Percentiles rank a stretch among this genome's conserved stretches.
Conservation (phyloP, 2,797 vertebrate species). For the Coregonus ussuriensis region DNA sequence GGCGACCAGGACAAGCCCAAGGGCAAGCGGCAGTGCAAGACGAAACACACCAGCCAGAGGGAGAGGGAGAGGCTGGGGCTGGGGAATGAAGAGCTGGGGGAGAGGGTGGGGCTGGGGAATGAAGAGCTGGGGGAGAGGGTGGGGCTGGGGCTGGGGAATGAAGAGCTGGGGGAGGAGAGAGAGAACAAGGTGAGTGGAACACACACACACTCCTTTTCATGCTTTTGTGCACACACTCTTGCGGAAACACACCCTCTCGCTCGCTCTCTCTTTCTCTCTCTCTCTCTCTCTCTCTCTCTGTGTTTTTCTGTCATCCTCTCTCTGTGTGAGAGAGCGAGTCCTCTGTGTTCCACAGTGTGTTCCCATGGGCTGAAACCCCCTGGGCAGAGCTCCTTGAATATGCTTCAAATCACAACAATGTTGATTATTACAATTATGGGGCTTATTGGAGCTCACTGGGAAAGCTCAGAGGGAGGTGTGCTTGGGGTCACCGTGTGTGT, state of each 20-base stretch:
- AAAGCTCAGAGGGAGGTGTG: slow-evolving; percentile 48
- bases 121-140: slow-evolving; percentile 62
- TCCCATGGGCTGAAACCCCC: slow-evolving; percentile 5
- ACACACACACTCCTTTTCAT: neutral
- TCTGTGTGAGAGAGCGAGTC: slow-evolving; percentile 6
- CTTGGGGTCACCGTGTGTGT: slow-evolving; percentile 9
- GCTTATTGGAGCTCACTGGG: slow-evolving; percentile 58
- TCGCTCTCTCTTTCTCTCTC: neutral
- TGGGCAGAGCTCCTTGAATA: slow-evolving; percentile 30
- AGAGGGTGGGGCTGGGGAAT: slow-evolving; percentile 53
- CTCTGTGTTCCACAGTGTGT: slow-evolving; percentile 6
- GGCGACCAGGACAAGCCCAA: slow-evolving; percentile 84
- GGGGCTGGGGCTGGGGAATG: slow-evolving; percentile 65
- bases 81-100: slow-evolving; percentile 60
- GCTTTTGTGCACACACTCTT: neutral
- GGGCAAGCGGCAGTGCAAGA: slow-evolving; percentile 92
- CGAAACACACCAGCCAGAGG: slow-evolving; percentile 85
- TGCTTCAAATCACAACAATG: slow-evolving; percentile 44
- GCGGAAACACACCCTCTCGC: neutral
- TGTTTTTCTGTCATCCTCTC: neutral
- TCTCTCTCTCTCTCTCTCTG: neutral
- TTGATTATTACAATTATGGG: slow-evolving; percentile 67
- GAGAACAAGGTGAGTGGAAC: slow-evolving; percentile 72
- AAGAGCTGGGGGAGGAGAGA: neutral
- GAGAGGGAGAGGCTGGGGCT: slow-evolving; percentile 70